Evolutionary conservation across 2,113 vertebrate species (phyloP).

Genomic region (Centrocercus urophasianus): DNA sequence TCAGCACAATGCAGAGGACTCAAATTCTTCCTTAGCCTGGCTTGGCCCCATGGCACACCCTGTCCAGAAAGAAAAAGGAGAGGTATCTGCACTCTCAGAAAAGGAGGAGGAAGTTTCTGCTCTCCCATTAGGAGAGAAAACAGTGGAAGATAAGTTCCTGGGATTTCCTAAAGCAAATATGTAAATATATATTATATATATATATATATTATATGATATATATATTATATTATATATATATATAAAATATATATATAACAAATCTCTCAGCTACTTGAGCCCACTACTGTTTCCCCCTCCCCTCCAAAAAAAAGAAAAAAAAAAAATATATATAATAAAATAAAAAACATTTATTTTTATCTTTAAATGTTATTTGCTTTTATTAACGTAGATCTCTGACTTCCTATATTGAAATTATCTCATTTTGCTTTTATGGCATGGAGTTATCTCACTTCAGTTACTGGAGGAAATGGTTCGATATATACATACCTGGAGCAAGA

Average conservation of each 20-base stretch:
- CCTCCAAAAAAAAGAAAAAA: neutral
- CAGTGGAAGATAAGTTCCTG: neutral
- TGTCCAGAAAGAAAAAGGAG: neutral
- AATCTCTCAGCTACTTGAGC: neutral
- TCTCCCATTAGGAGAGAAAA: neutral
- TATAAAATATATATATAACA: neutral
- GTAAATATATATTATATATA: neutral
- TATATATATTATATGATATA: too few species aligned
- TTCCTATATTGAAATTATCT: neutral
- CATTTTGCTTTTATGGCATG: neutral
- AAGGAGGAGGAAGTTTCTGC: neutral
- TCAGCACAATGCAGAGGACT: rapidly evolving
- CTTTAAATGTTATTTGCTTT: neutral
- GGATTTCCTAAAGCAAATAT: neutral
- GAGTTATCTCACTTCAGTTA: neutral
- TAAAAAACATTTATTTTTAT: neutral
- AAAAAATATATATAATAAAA: neutral
- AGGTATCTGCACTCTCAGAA: neutral
- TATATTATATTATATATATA: too few species aligned
- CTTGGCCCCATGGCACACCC: neutral
- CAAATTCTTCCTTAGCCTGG: neutral
- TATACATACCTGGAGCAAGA: too few species aligned
- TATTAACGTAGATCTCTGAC: neutral
- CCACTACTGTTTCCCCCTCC: neutral
- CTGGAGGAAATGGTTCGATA: too few species aligned